Evolutionary conservation across 1,140 invertebrate genomes (phyloP), one percentile per base, ranked within the genome.

Genomic region (Arctopsyche grandis): DNA sequence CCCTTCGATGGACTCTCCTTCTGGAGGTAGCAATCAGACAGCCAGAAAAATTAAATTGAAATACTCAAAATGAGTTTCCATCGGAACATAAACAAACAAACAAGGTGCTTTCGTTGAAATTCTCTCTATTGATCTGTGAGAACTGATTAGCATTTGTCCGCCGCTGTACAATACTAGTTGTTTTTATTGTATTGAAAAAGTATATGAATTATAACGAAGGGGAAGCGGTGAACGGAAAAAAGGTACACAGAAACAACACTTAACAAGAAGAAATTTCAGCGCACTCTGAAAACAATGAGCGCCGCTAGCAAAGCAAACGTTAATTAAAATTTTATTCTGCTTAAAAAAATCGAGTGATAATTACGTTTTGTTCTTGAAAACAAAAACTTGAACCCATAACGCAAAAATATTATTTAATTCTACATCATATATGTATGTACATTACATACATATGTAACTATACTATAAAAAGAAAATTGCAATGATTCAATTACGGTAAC

Each of bases 301-400:
- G 74, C 77, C 77, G 77, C 69, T 78, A 38, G 77, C 77, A 78
- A 78, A 78, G 77, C 77, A 78, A 75, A 75, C 78, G 69, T 79
- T 79, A 79, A 79, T 79, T 79, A 79, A 79, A 79, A 79, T 79
- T 79, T 79, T 69, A 79, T 79, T 79, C 71, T 66, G 70, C 24
- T 66, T 24, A 79, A 79, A 78, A 79, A 79, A 79, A 79, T 79
- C 69, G 78, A 79, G 69, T 74, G 58, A 79, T 79, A 74, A 79
- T 79, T 79, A 74, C 66, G 77, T 78, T 78, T 78, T 78, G 76
- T 78, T 78, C 69, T 78, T 16, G 24, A 26, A 78, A 46, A 63
- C 26, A 78, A 78, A n/a, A 58, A 22, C 44, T 69, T 9, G 69
- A 78, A 43, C 69, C 76, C 69, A 69, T 78, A 43, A 78, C 69